Evolutionary conservation across 1,140 invertebrate genomes (phyloP), one percentile per base, ranked within the genome.

Genomic region (Agrypnia vestita): DNA sequence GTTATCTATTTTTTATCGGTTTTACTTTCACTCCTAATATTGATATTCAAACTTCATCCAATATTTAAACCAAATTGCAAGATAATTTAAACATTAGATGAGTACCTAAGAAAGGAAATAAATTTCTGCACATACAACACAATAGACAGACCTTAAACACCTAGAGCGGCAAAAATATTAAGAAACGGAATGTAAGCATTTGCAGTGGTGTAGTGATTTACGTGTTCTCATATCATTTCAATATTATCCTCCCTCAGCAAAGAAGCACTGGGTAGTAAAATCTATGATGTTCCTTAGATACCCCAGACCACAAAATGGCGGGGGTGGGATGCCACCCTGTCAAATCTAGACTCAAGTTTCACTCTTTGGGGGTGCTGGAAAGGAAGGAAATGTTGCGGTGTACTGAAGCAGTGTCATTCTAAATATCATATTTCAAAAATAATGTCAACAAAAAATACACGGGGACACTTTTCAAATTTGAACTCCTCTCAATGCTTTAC

Each of bases 401-500:
- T 64, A 64, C 61, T 19, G 35, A 13, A 43, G 19, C 35, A 25
- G 19, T 64, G 35, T 64, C 61, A 64, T 35, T 35, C 61, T 43
- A 35, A 64, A 64, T 64, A 64, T 64, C 61, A 8, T 64, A 15
- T 64, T 64, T 64, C 61, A 35, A 35, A 35, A 43, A 64, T 35
- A 64, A 59, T n/a, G 21, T 25, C 61, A 64, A 43, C 19, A 64
- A 44, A 51, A 51, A 51, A 51, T 13, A 51, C 8, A 51, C 11
- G 6, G 25, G 6, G 25, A 35, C 6, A 35, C 25, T 35, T 35
- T 35, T 35, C 25, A 35, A 35, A 35, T 35, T n/a, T 35, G 25
- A 35, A 35, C 25, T 35, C 6, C 25, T 35, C 6, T 35, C 25
- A 35, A 35, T 35, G 25, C 25, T 1, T 35, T n/a, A n/a, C n/a